Evolutionary conservation across 2,797 vertebrate genomes (phyloP).

Genomic region (Hephaestus fuliginosus): DNA sequence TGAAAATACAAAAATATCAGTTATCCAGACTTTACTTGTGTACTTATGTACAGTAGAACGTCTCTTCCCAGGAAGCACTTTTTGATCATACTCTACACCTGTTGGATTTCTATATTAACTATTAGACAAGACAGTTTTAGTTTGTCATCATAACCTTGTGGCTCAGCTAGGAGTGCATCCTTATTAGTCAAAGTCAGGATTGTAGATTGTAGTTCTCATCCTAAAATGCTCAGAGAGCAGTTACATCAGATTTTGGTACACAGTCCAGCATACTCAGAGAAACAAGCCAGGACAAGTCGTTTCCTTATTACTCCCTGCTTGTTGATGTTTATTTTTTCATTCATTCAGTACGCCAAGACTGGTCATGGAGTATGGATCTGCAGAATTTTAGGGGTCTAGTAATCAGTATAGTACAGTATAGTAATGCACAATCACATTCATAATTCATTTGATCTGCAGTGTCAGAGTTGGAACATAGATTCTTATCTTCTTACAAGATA

Average conservation of each 20-base stretch:
- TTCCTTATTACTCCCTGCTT: not conserved
- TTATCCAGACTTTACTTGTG: not conserved
- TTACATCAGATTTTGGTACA: slow-evolving; percentile 16
- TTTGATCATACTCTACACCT: not conserved
- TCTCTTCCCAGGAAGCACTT: not conserved
- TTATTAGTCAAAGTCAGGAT: not conserved
- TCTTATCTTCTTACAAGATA: not conserved
- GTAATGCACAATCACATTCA: not conserved
- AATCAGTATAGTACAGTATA: not conserved
- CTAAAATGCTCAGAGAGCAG: not conserved
- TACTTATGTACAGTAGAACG: not conserved
- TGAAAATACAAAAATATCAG: not conserved
- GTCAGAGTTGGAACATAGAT: not conserved
- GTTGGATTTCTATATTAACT: not conserved
- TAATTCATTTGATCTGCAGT: not conserved
- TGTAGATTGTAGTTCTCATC: not conserved
- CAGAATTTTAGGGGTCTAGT: not conserved
- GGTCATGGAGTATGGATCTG: not conserved
- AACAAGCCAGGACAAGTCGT: not conserved
- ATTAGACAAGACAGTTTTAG: not conserved
- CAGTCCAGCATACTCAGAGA: not conserved
- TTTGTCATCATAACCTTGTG: not conserved
- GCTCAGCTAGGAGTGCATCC: not conserved
- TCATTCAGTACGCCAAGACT: not conserved
- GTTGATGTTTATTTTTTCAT: not conserved